Conservation (phyloP, 2,888 invertebrate species). For the Drosophila borealis region DNA sequence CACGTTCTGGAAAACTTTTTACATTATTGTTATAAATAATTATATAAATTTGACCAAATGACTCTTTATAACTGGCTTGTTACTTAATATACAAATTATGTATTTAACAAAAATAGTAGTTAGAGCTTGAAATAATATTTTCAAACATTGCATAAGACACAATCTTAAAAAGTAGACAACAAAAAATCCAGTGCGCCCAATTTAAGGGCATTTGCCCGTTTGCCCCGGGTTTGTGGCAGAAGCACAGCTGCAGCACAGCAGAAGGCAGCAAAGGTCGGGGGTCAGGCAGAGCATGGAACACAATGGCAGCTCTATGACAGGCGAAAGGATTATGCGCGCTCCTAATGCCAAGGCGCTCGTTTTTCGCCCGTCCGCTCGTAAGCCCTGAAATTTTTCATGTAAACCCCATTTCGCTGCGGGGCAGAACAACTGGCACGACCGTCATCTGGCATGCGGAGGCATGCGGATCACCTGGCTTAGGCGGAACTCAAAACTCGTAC, state of each 20-base stretch:
- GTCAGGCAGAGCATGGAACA: neutral
- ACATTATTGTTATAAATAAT: no score
- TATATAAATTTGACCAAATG: no score
- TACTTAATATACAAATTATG: no score
- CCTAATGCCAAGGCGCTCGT: slow-evolving; percentile 48
- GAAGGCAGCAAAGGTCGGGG: slow-evolving; percentile 21
- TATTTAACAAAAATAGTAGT: no score
- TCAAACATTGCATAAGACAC: neutral
- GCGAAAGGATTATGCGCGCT: slow-evolving; percentile 66
- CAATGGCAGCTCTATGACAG: slow-evolving; percentile 33
- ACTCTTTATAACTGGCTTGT: no score
- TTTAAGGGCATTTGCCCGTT: slow-evolving; percentile 7
- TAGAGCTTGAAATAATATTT: no score
- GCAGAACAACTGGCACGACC: slow-evolving; percentile 25
- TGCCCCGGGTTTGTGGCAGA: neutral
- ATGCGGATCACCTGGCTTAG: slow-evolving; percentile 42
- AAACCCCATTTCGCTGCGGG: slow-evolving; percentile 35
- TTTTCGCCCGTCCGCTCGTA: slow-evolving; percentile 20
- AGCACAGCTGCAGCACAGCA: slow-evolving; percentile 39
- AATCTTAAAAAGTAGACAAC: no score
- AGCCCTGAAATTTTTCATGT: slow-evolving; percentile 65
- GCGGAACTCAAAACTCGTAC: slow-evolving; percentile 19
- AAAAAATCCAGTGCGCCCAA: neutral
- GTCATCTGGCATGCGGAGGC: slow-evolving; percentile 1
- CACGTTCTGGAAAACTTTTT: no score